Conservation (phyloP, 1,140 invertebrate species). For the Zelostemma sp. region DNA sequence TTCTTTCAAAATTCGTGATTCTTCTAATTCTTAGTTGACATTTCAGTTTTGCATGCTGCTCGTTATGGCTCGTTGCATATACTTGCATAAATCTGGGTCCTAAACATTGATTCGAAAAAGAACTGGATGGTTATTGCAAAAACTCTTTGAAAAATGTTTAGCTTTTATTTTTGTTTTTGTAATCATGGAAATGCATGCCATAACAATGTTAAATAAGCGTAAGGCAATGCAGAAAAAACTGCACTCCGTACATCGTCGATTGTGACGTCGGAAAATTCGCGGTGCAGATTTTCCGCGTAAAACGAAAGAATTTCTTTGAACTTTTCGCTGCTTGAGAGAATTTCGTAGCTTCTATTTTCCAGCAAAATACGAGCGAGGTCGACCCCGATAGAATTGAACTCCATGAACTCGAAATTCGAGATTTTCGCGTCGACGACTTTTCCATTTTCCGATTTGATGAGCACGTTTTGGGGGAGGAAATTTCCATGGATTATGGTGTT, state of each 20-base stretch:
- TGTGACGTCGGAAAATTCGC: neutral
- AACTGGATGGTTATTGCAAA: slow-evolving; percentile 11
- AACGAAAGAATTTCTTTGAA: neutral
- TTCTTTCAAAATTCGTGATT: slow-evolving; percentile 16
- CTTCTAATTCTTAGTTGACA: slow-evolving; percentile 15
- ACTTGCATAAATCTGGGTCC: slow-evolving; percentile 38
- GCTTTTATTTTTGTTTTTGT: neutral
- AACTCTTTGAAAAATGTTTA: neutral
- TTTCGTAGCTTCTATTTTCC: slow-evolving; percentile 1
- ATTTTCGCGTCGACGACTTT: slow-evolving; percentile 21
- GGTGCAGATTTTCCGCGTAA: slow-evolving; percentile 8
- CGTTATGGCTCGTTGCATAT: slow-evolving; percentile 31
- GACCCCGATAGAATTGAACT: slow-evolving; percentile 34
- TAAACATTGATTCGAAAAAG: slow-evolving; percentile 22
- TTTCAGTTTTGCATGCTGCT: slow-evolving; percentile 35
- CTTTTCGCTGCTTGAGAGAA: neutral
- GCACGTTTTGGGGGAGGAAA: slow-evolving; percentile 15
- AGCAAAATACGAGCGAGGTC: slow-evolving; percentile 27
- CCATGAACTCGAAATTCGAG: slow-evolving; percentile 29
- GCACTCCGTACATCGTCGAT: neutral
- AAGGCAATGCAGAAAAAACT: neutral
- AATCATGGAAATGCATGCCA: neutral
- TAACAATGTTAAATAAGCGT: neutral
- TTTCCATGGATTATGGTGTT: slow-evolving; percentile 31
- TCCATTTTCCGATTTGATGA: slow-evolving; percentile 26